Percentiles rank a stretch among this genome's conserved stretches.
Conservation (phyloP, 2,888 invertebrate genomes). For the Agonopterix heracliana region DNA sequence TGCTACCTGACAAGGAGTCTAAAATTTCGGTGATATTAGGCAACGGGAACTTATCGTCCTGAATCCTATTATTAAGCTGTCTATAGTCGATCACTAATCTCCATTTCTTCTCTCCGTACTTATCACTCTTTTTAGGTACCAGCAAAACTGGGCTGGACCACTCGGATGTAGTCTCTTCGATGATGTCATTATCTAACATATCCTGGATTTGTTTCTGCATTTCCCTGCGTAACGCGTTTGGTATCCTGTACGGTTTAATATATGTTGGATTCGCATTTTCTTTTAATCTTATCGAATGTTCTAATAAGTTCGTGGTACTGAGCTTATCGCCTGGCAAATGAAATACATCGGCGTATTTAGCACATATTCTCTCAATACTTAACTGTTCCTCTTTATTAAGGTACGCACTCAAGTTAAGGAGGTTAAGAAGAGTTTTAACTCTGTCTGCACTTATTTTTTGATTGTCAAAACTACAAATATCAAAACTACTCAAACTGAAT, state of each 20-base stretch:
- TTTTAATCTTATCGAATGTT: neutral
- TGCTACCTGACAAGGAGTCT: slow-evolving; percentile 2
- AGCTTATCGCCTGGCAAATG: neutral
- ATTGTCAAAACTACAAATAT: neutral
- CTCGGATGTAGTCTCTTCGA: slow-evolving; percentile 2
- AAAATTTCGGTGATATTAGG: too few species aligned
- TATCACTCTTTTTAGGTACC: slow-evolving; percentile 4
- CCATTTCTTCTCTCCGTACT: neutral
- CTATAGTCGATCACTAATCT: neutral
- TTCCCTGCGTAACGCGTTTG: neutral
- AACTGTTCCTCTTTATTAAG: neutral
- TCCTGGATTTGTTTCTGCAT: slow-evolving; percentile 2
- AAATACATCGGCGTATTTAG: neutral
- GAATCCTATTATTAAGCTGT: neutral
- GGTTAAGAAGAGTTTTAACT: neutral
- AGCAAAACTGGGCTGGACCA: slow-evolving; percentile 5
- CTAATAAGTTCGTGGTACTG: too few species aligned
- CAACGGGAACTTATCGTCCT: neutral
- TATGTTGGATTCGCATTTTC: neutral
- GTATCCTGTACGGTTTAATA: neutral
- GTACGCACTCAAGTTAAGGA: neutral
- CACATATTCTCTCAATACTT: neutral
- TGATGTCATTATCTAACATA: slow-evolving; percentile 3
- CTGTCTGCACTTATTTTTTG: neutral
- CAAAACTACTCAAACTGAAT: neutral